Conservation (phyloP, 2,888 invertebrate species). For the Strigamia transsilvanica region DNA sequence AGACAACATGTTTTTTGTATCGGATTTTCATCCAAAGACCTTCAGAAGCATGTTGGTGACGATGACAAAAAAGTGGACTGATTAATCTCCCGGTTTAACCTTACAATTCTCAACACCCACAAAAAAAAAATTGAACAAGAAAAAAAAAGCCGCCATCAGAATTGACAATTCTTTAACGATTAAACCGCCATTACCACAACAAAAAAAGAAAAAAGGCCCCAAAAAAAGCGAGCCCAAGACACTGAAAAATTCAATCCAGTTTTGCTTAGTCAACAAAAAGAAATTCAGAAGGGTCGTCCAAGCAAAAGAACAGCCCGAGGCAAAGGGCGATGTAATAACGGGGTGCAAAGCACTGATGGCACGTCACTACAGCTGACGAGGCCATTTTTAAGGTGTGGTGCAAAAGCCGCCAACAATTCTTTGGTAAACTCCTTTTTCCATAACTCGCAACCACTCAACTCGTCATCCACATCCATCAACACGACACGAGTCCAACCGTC, state of each 20-base stretch:
- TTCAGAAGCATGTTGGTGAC: no score
- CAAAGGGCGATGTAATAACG: slow-evolving; percentile 40
- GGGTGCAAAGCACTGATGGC: slow-evolving; percentile 48
- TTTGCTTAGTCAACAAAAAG: slow-evolving; percentile 41
- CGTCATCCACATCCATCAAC: slow-evolving; percentile 33
- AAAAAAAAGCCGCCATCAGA: neutral
- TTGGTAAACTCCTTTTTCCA: slow-evolving; percentile 17
- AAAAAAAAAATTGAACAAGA: neutral
- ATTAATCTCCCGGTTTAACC: no score
- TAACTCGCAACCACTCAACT: slow-evolving; percentile 10
- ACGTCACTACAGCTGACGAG: slow-evolving; percentile 42
- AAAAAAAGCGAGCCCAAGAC: neutral
- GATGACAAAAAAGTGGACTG: no score
- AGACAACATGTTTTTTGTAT: no score
- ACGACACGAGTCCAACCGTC: slow-evolving; percentile 1
- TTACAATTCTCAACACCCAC: no score
- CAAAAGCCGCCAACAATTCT: slow-evolving; percentile 16
- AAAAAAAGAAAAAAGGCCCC: neutral
- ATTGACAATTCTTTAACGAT: neutral
- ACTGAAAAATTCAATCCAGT: slow-evolving; percentile 39
- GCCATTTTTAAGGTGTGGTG: slow-evolving; percentile 37
- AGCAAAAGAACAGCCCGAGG: slow-evolving; percentile 8
- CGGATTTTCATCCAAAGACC: no score
- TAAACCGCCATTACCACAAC: neutral
- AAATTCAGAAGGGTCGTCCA: slow-evolving; percentile 35